Base-by-base conservation (phyloP, 2,113 vertebrate genomes). In the Tragulus kanchil region DNA sequence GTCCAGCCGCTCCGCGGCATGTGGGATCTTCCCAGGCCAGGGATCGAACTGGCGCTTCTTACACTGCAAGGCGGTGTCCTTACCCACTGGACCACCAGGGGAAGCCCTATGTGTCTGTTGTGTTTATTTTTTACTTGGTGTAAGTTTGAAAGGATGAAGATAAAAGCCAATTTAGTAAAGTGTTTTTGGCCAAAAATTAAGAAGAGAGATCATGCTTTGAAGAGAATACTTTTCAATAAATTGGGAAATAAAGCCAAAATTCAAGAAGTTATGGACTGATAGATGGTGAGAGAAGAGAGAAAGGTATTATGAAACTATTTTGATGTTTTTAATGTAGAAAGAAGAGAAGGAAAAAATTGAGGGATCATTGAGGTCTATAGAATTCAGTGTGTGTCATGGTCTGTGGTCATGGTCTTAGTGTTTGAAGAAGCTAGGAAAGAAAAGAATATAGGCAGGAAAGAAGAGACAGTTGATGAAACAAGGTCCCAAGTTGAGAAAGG, bases 361-460 rank as follows among this genome's bases (percentile, higher is more conserved):
- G 64, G 28, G n/a, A 50, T 89, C 58, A n/a, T 75, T 69, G 58
- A 7, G 6, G 61, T 77, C n/a, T 86, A 0, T 48, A 42, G 26
- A 50, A 69, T 86, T 90, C 54, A 95, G 42, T 78, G 19, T 90
- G 3, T 94, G n/a, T 75, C 52, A 69, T 17, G 8, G 14, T 54
- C 77, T 81, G 58, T 56, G 56, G 54, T 61, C 21, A 16, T 64
- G 21, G 16, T 94, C 36, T 75, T 86, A 50, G 64, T 85, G 42
- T 85, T 77, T 88, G 62, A 94, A 84, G 77, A 69, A 62, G 17
- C 83, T 61, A 73, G 31, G 85, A 59, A 64, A 75, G 52, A 79
- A 85, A 71, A 86, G 52, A 28, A 64, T 83, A 25, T 19, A 83
- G 64, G 50, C 61, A 84, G 69, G 36, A 90, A 93, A 59, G 28